Conservation (phyloP, 2,797 vertebrate genomes). For the Takifugu rubripes region DNA sequence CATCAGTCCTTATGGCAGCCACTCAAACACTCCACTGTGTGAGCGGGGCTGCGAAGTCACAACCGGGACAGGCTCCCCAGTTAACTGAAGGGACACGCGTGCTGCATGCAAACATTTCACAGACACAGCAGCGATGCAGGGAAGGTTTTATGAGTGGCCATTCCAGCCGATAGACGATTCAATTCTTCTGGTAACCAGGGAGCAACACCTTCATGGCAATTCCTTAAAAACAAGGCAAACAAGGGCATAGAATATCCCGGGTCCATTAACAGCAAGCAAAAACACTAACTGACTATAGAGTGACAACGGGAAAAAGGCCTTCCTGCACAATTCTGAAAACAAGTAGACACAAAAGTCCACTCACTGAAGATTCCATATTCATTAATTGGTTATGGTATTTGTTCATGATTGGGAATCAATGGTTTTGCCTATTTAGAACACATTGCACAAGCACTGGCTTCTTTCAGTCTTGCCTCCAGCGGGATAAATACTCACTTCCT, state of each 20-base stretch:
- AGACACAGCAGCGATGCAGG: neutral
- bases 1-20: conserved; percentile 54
- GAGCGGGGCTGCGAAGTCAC: conserved; percentile 23
- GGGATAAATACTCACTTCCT: conserved; percentile 37
- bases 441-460: conserved; percentile 10
- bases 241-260: too few relatives aligned
- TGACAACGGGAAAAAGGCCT: too few relatives aligned
- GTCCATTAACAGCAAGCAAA: too few relatives aligned
- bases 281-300: too few relatives aligned
- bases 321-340: too few relatives aligned
- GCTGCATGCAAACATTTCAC: conserved; percentile 15
- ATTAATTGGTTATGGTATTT: neutral
- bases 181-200: too few relatives aligned
- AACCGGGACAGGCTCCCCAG: conserved; percentile 4
- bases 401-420: conserved; percentile 1
- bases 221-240: too few relatives aligned
- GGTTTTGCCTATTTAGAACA: neutral
- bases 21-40: conserved; percentile 46
- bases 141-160: neutral
- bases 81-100: conserved; percentile 12
- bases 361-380: too few relatives aligned
- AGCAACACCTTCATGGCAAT: too few relatives aligned
- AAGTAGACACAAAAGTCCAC: too few relatives aligned
- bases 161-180: too few relatives aligned
- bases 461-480: conserved; percentile 15